Percentiles rank a stretch among this genome's conserved stretches.
Conservation (phyloP, 2,797 vertebrate species). For the Pangasius djambal region DNA sequence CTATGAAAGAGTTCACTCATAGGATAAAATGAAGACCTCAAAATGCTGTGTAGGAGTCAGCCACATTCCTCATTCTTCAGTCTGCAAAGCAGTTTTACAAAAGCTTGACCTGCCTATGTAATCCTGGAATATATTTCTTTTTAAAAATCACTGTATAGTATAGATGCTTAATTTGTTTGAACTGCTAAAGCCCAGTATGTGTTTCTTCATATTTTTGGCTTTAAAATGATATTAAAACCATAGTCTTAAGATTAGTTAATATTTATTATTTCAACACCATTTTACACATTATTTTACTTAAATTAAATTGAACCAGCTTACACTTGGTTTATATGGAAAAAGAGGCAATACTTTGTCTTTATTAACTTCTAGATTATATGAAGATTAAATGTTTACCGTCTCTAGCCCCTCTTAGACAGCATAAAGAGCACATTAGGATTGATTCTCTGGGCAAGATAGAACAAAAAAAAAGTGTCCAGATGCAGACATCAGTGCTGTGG, state of each 20-base stretch:
- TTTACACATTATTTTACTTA: background rate
- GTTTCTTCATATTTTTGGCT: background rate
- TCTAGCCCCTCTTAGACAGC: background rate
- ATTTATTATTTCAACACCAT: background rate
- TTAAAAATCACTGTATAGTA: background rate
- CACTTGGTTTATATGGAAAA: background rate
- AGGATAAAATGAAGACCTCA: background rate
- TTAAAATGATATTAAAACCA: background rate
- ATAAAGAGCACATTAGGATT: constrained; percentile 20
- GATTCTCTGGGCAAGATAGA: constrained; percentile 19
- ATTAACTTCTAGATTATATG: background rate
- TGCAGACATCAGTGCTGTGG: constrained; percentile 30
- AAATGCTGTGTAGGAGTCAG: constrained; percentile 19
- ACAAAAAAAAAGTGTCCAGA: background rate
- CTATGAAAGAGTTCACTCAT: background rate
- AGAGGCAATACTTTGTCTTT: background rate
- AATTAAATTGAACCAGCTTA: background rate
- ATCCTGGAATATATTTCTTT: background rate
- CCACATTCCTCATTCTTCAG: background rate
- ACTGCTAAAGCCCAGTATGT: background rate
- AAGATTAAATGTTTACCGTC: background rate
- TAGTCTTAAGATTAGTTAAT: background rate
- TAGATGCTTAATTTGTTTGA: background rate
- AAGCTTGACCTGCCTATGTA: background rate
- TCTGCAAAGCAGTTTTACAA: background rate